Evolutionary conservation across 2,113 vertebrate species (phyloP).

Genomic region (Tringa solitaria): DNA sequence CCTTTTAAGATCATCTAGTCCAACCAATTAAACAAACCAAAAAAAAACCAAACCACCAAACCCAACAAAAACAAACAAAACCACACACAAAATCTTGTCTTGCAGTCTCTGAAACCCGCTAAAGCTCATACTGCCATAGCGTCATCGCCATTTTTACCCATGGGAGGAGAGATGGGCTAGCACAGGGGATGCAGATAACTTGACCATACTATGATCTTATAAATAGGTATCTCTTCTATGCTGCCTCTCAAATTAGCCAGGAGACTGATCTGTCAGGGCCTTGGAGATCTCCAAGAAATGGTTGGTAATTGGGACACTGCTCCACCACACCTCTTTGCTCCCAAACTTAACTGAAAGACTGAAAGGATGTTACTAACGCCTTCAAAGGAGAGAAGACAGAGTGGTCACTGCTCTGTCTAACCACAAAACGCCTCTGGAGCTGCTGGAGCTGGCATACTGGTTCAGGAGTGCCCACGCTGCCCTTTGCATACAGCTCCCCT

Average conservation of each 20-base stretch:
- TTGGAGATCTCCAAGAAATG: background rate
- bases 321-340: too few species aligned
- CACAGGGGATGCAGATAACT: background rate
- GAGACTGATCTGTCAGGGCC: background rate
- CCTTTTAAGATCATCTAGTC: too few species aligned
- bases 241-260: background rate
- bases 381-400: background rate
- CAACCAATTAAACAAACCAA: too few species aligned
- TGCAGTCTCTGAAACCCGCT: background rate
- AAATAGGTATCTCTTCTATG: background rate
- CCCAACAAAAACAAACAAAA: too few species aligned
- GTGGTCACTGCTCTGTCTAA: background rate
- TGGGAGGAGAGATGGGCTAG: background rate
- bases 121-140: background rate
- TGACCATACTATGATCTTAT: background rate
- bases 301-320: rapidly evolving
- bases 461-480: background rate
- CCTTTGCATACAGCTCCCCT: background rate
- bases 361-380: background rate
- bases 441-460: background rate
- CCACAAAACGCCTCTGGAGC: background rate
- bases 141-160: background rate
- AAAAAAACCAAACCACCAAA: too few species aligned
- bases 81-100: too few species aligned
- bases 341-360: background rate